These are phyloP conservation scores for Burhinus bistriatus DNA, from an alignment of 2,113 vertebrate species.

Conservation along the genomic window DNA sequence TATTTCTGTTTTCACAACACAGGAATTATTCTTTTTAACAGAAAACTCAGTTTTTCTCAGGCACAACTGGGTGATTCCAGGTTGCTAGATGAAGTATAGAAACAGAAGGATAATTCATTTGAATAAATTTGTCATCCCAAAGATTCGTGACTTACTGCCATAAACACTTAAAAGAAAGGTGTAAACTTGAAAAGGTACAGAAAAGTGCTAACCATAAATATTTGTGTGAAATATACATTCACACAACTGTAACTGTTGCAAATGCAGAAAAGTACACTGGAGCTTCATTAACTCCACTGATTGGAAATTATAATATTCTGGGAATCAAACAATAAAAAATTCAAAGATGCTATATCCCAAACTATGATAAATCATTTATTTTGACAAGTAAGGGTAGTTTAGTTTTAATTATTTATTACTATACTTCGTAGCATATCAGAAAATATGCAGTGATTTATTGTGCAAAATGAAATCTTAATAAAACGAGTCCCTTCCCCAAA, in stretches of 20 bases:
- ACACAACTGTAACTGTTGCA: background rate
- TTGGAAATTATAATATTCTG: constrained; percentile 52
- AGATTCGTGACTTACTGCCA: background rate
- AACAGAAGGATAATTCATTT: background rate
- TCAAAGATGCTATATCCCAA: constrained; percentile 55
- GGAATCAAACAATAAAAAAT: constrained; percentile 66
- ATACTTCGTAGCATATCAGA: constrained; percentile 58
- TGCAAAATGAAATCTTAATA: constrained; percentile 68
- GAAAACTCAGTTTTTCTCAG: background rate
- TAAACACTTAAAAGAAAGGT: background rate
- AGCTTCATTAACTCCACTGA: constrained; percentile 45
- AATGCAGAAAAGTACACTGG: background rate
- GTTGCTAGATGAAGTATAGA: background rate
- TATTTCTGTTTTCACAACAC: background rate
- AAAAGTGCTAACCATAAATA: background rate
- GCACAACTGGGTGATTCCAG: background rate
- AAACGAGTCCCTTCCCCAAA: constrained; percentile 41
- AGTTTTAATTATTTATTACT: constrained; percentile 65
- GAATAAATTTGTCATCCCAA: background rate
- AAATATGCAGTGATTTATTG: constrained; percentile 58
- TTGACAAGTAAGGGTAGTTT: constrained; percentile 55
- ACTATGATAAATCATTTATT: constrained; percentile 65
- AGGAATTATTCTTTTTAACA: background rate
- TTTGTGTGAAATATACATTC: background rate
- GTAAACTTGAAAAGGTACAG: background rate